These are phyloP conservation scores for Pseudachorutes palmiensis DNA, from an alignment of 1,140 invertebrate species.

Conservation along the genomic window DNA sequence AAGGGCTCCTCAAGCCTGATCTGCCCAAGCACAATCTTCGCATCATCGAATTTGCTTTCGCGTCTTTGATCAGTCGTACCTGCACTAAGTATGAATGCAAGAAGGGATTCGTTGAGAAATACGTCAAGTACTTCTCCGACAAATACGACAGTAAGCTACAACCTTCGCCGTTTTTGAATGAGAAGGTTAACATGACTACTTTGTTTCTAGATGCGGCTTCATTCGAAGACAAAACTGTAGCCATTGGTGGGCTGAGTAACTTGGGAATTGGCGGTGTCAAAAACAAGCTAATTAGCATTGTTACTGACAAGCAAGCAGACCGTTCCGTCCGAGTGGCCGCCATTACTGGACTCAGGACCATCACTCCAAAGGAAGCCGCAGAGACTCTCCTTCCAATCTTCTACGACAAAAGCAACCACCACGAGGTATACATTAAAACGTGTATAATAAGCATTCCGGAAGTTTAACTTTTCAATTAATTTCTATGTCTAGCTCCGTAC, in stretches of 20 bases:
- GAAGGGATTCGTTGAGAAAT: slow-evolving; percentile 34
- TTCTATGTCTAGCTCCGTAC: too few species aligned
- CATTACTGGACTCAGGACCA: slow-evolving; percentile 29
- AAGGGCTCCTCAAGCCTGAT: slow-evolving; percentile 20
- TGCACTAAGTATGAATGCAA: slow-evolving; percentile 30
- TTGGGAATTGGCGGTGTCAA: slow-evolving; percentile 21
- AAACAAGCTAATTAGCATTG: slow-evolving; percentile 28
- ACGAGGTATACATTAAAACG: too few species aligned
- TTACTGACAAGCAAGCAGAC: slow-evolving; percentile 22
- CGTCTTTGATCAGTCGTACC: slow-evolving; percentile 29
- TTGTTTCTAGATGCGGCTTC: slow-evolving; percentile 19
- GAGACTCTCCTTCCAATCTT: slow-evolving; percentile 34
- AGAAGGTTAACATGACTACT: too few species aligned
- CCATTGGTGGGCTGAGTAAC: slow-evolving; percentile 28
- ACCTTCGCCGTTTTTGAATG: too few species aligned
- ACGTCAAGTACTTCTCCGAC: slow-evolving; percentile 30
- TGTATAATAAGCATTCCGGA: too few species aligned
- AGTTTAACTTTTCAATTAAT: too few species aligned
- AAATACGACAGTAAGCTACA: slow-evolving; percentile 21
- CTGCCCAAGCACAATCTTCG: slow-evolving; percentile 23
- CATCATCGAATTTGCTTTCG: slow-evolving; percentile 35
- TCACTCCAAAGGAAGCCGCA: slow-evolving; percentile 9
- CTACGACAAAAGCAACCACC: slow-evolving; percentile 28
- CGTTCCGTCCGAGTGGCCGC: slow-evolving; percentile 30
- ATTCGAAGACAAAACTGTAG: slow-evolving; percentile 30